Percentiles rank a stretch among this genome's conserved stretches.
Conservation (phyloP, 2,113 vertebrate genomes). For the Pterocles burchelli region DNA sequence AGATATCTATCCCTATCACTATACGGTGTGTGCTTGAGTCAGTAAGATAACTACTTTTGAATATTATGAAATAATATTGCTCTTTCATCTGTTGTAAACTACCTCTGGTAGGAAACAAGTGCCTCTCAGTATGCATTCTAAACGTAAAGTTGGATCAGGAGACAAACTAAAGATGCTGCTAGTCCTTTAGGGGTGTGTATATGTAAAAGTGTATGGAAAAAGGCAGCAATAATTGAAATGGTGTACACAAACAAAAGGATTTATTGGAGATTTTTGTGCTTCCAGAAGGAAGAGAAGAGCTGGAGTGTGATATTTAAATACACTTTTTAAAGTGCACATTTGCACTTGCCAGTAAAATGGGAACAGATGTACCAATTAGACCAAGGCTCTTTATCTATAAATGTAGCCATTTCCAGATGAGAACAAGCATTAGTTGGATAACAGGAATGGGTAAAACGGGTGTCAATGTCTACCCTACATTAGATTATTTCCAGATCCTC, state of each 20-base stretch:
- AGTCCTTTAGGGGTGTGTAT: background rate
- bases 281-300: background rate
- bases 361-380: conserved; percentile 6
- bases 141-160: background rate
- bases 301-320: conserved; percentile 9
- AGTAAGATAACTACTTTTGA: background rate
- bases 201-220: background rate
- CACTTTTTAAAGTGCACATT: background rate
- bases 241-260: background rate
- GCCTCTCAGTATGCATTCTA: background rate
- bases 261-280: background rate
- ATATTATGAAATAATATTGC: background rate
- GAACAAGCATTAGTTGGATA: background rate
- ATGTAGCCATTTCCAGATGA: background rate
- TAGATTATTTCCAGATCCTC: background rate
- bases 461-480: background rate
- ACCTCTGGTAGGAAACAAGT: background rate
- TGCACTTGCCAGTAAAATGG: background rate
- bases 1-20: background rate
- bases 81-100: background rate
- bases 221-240: background rate
- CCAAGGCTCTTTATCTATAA: background rate
- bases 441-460: background rate
- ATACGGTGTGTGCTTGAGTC: background rate
- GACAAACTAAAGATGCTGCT: background rate